Conservation (phyloP, 2,888 invertebrate species). For the Girardia tigrina region DNA sequence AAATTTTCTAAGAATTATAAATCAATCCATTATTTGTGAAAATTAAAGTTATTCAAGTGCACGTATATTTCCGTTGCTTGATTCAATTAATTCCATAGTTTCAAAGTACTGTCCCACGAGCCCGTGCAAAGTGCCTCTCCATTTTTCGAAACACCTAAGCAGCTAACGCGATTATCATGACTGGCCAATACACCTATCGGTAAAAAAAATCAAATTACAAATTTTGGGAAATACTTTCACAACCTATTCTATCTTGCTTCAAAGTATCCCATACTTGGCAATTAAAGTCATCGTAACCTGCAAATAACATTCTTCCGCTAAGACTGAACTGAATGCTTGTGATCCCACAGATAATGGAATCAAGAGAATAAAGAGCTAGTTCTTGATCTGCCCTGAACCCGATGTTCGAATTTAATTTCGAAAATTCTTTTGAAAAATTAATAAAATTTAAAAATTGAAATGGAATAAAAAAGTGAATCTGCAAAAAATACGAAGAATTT, state of each 20-base stretch:
- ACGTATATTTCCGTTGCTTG: neutral
- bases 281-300: conserved; percentile 19
- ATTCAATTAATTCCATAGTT: conserved; percentile 89
- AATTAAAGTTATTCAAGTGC: neutral
- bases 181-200: conserved; percentile 80
- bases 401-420: no score
- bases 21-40: no score
- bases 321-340: neutral
- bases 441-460: no score
- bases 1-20: no score
- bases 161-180: conserved; percentile 97
- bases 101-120: conserved; percentile 99
- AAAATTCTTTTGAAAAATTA: no score
- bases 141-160: conserved; percentile 97
- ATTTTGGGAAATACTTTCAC: neutral
- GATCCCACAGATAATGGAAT: neutral
- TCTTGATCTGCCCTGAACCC: conserved; percentile 1
- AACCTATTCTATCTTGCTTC: neutral
- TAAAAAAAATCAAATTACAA: neutral
- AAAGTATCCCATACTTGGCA: conserved; percentile 9
- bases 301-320: neutral
- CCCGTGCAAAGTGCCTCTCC: conserved; percentile 99
- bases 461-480: no score
- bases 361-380: neutral
- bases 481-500: no score